A percentile compares a stretch with the other conserved stretches of the same genome.
These are phyloP conservation scores for Mamestra brassicae DNA, from an alignment of 2,888 invertebrate genomes.

Conservation along the genomic window DNA sequence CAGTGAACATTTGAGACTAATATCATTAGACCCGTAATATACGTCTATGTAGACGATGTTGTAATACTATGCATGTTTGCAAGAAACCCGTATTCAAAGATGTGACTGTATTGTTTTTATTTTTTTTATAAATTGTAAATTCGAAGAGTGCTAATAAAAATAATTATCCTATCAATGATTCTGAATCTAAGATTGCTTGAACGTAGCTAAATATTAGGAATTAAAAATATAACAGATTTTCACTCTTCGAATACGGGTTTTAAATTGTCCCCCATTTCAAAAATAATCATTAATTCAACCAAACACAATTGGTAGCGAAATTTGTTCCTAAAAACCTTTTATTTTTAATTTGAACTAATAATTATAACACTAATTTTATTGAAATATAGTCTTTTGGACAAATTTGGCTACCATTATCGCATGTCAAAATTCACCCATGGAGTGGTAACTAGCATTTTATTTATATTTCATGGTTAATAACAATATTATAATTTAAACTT, in stretches of 20 bases:
- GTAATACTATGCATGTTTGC: slow-evolving; percentile 37
- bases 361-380: slow-evolving; percentile 59
- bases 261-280: slow-evolving; percentile 38
- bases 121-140: neutral
- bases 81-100: slow-evolving; percentile 37
- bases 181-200: neutral
- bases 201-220: too few relatives aligned
- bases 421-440: slow-evolving; percentile 72
- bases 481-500: slow-evolving; percentile 20
- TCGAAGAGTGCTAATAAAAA: neutral
- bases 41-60: slow-evolving; percentile 23
- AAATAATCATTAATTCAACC: slow-evolving; percentile 66
- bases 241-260: slow-evolving; percentile 43
- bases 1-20: slow-evolving; percentile 54
- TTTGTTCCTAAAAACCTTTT: slow-evolving; percentile 72
- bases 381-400: slow-evolving; percentile 88
- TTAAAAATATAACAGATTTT: too few relatives aligned
- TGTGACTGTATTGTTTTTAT: neutral
- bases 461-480: slow-evolving; percentile 55
- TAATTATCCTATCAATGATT: neutral
- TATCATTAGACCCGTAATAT: slow-evolving; percentile 2
- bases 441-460: slow-evolving; percentile 57
- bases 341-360: slow-evolving; percentile 59
- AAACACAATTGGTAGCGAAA: slow-evolving; percentile 85
- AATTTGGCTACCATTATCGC: slow-evolving; percentile 86